Base-by-base conservation (phyloP, 1,140 invertebrate genomes). In the Leptestheria dahalacensis region DNA sequence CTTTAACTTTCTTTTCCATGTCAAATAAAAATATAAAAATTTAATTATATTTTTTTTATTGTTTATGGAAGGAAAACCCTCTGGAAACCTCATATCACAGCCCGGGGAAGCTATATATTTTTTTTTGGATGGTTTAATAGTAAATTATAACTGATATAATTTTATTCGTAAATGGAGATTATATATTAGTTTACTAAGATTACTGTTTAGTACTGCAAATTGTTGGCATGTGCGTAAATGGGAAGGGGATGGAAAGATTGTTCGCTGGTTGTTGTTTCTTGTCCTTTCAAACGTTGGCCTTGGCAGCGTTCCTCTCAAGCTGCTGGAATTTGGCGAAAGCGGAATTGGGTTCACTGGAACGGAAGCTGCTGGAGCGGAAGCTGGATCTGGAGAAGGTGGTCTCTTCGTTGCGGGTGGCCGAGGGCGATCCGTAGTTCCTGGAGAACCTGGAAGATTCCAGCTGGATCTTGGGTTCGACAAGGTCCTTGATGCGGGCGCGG, bases 401-500 rank as follows among this genome's bases (percentile, higher is more conserved):
- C 33, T 6, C 6, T 41, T 41, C 33, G n/a, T n/a, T n/a, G n/a
- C n/a, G n/a, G n/a, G n/a, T n/a, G n/a, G n/a, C n/a, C n/a, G n/a
- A n/a, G n/a, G n/a, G n/a, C n/a, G n/a, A n/a, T n/a, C n/a, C n/a
- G n/a, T n/a, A 41, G 33, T 41, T 41, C 33, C 15, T 41, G 33
- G 6, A 41, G 33, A 41, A n/a, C n/a, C n/a, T n/a, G 33, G 33
- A 41, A 41, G n/a, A n/a, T n/a, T n/a, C n/a, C n/a, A n/a, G n/a
- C n/a, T n/a, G n/a, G n/a, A 41, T 41, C 15, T 41, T 41, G 6
- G 33, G 33, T 41, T 41, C 33, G 33, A 41, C 33, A 15, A 41
- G 33, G 33, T 15, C 15, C 63, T 71, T 69, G 62, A 91, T 77
- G 72, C 87, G 79, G 66, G 79, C 78, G 72, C 88, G 77, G 66